phyloP scores from a whole-genome alignment of 2,888 invertebrate species.

The Aleiodes testaceus region DNA sequence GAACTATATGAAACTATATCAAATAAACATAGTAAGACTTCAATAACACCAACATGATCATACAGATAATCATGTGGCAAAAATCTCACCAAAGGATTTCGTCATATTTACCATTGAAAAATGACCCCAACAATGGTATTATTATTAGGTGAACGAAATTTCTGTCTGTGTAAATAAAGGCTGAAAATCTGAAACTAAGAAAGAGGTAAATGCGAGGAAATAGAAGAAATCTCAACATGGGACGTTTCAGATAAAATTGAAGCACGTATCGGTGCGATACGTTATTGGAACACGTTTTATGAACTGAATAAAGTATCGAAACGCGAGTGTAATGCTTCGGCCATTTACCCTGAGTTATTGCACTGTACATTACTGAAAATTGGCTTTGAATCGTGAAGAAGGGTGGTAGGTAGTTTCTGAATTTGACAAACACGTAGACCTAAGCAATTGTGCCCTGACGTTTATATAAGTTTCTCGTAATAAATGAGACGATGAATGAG shows the following conservation, averaged over 20 bases:
- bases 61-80: too few relatives aligned
- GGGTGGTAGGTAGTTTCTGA: constrained; percentile 52
- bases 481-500: too few relatives aligned
- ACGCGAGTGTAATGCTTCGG: constrained; percentile 59
- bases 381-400: constrained; percentile 56
- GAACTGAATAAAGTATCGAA: constrained; percentile 68
- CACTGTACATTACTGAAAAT: constrained; percentile 60
- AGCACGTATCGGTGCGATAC: constrained; percentile 65
- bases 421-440: constrained; percentile 44
- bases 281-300: constrained; percentile 67
- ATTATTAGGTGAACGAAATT: too few relatives aligned
- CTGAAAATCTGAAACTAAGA: neutral
- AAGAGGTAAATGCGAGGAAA: constrained; percentile 5
- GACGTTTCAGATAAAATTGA: constrained; percentile 62
- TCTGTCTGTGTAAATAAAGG: too few relatives aligned
- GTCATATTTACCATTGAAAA: too few relatives aligned
- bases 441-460: neutral
- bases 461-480: too few relatives aligned
- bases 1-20: too few relatives aligned
- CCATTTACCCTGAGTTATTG: constrained; percentile 64
- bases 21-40: too few relatives aligned
- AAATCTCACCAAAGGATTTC: too few relatives aligned
- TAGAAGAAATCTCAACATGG: constrained; percentile 36
- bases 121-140: too few relatives aligned
- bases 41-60: too few relatives aligned